Conservation (phyloP, 2,797 vertebrate species). For the Bradypus variegatus region DNA sequence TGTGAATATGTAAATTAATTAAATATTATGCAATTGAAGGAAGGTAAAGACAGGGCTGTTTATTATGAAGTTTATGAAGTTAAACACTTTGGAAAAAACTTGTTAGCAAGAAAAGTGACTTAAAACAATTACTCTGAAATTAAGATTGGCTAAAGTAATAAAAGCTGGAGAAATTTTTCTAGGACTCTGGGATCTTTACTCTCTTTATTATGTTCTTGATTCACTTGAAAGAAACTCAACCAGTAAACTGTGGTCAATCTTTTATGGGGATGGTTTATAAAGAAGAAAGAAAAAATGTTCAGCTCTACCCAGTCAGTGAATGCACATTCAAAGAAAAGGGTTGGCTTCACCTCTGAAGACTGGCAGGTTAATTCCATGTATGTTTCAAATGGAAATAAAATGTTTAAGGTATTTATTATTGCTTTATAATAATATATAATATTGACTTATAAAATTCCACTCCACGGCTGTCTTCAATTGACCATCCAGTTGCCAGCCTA, state of each 20-base stretch:
- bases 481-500: too few species aligned
- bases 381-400: not conserved
- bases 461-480: accelerated
- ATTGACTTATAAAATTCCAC: not conserved
- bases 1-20: not conserved
- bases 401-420: not conserved
- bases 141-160: not conserved
- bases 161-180: not conserved
- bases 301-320: not conserved
- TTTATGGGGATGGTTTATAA: too few species aligned
- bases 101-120: not conserved
- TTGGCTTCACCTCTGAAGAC: accelerated
- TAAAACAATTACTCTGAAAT: not conserved
- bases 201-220: not conserved
- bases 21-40: not conserved
- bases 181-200: not conserved
- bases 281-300: not conserved
- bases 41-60: not conserved
- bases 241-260: not conserved
- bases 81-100: not conserved
- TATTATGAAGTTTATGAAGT: not conserved
- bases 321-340: not conserved
- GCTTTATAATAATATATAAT: not conserved
- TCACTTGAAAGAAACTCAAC: not conserved
- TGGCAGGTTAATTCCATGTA: not conserved